A percentile compares a stretch with the other conserved stretches of the same genome.
These are phyloP conservation scores for Drosophila melanica DNA, from an alignment of 1,140 invertebrate genomes.

Conservation along the genomic window DNA sequence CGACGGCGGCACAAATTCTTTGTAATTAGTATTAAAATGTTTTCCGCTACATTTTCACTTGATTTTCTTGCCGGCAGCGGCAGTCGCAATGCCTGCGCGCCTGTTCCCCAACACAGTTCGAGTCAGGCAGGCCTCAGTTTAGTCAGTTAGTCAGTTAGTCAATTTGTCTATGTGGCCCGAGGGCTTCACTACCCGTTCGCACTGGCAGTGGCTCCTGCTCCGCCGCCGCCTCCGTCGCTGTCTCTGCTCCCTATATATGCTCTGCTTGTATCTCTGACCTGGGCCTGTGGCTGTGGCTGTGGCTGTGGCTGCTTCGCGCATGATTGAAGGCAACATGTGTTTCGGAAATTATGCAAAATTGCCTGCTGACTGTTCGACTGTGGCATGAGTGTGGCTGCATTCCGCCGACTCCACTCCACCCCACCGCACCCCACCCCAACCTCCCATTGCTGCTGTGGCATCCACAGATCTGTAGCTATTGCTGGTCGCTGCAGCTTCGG, in stretches of 20 bases:
- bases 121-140: conserved; percentile 44
- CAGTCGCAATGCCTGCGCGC: background rate
- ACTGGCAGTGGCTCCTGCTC: conserved; percentile 10
- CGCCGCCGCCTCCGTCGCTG: conserved; percentile 5
- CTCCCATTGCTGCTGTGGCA: conserved; percentile 19
- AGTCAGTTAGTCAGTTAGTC: conserved; percentile 72
- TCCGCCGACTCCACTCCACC: no score
- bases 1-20: conserved; percentile 79
- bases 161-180: conserved; percentile 75
- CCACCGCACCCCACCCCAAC: no score
- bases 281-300: conserved; percentile 39
- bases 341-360: conserved; percentile 83
- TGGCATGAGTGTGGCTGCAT: conserved; percentile 57
- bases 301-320: conserved; percentile 57
- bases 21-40: conserved; percentile 83
- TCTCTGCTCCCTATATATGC: background rate
- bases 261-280: conserved; percentile 36
- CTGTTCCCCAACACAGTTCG: conserved; percentile 17
- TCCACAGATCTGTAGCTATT: conserved; percentile 39
- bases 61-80: conserved; percentile 61
- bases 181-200: conserved; percentile 50
- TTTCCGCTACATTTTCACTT: conserved; percentile 82
- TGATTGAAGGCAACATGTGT: conserved; percentile 83
- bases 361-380: conserved; percentile 49
- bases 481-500: conserved; percentile 36